Evolutionary conservation across 2,113 vertebrate genomes (phyloP), one percentile per base, ranked within the genome.

Genomic region (Nettapus auritus): DNA sequence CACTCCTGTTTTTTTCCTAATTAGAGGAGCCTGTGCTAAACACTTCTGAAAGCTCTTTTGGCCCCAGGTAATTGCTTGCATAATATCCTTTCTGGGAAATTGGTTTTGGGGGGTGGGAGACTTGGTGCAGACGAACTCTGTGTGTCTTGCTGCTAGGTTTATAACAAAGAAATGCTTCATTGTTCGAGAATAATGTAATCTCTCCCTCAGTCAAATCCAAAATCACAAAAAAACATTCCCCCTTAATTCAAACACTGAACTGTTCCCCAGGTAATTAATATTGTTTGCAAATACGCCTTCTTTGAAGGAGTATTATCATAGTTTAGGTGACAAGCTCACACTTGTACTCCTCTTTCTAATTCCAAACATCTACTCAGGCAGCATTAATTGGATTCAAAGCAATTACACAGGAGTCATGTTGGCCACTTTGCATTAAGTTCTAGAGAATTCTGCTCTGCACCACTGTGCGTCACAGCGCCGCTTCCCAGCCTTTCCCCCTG

Each of bases 381-480:
- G 86, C 94, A 92, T 94, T 96, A 97, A 94, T 90, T 90, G 92
- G 92, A 97, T 95, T 91, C 90, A 81, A 36, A 93, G 88, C 93
- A 84, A 89, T 93, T 96, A 94, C 93, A 84, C 53, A 60, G 74
- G 82, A 96, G 62, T 80, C 20, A 4, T 26, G 66, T 79, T 95
- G 88, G 94, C 96, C 93, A 83, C 90, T 95, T 96, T n/a, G 40
- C 52, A 94, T 48, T 57, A 66, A 75, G 84, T 82, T 50, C 53
- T 21, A 40, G 62, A 56, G 63, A 71, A 56, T 85, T 62, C 60
- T 46, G 85, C 68, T 86, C 21, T 57, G 74, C 7, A 6, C 44
- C 60, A 64, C 77, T 74, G 52, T 0, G 8, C 34, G 71, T 46
- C 4, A 0, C 0, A 0, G 77, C 16, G 74, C 46, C 0, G 2